Evolutionary conservation across 2,888 invertebrate genomes (phyloP), one percentile per base, ranked within the genome.

Genomic region (Hemicrepidius hirtus): DNA sequence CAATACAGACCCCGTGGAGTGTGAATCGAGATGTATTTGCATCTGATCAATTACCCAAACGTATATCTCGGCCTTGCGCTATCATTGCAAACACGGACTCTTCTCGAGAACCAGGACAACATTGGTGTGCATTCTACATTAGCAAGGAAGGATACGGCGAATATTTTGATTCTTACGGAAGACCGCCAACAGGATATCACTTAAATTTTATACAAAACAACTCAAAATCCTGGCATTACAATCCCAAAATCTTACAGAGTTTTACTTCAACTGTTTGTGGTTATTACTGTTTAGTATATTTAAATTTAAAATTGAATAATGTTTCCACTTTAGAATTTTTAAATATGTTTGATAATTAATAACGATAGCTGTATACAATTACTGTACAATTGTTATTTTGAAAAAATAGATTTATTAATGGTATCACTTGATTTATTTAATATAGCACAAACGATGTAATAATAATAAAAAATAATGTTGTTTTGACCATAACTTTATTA

Each of bases 81-180:
- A 44, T 57, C 32, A 46, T 67, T n/a, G 59, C 24, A 40, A 67
- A 67, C 21, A 46, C 67, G 7, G 59, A 40, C 5, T 12, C 57
- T 0, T 40, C 59, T n/a, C 9, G 24, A 1, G 9, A 20, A 12
- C 46, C 67, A 5, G 67, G 67, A 41, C 55, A 67, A 35, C 67
- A 67, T 57, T 67, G 67, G 67, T 16, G 10, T 28, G 59, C 67
- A 10, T 37, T 67, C 18, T 67, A 37, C 21, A 46, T 67, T 20
- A 12, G 59, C n/a, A 4, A 16, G 1, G 6, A 57, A 18, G 57
- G 57, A 7, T 21, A 46, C 13, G 57, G 57, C 7, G 59, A 67
- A 55, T 67, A 57, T 41, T 67, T 67, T 32, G 67, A 67, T 32
- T 44, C 44, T 1, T 67, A 32, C 46, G 67, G 57, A 13, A 9